phyloP scores from a whole-genome alignment of 2,797 vertebrate genomes.

The Myiothlypis chrysogaster region DNA sequence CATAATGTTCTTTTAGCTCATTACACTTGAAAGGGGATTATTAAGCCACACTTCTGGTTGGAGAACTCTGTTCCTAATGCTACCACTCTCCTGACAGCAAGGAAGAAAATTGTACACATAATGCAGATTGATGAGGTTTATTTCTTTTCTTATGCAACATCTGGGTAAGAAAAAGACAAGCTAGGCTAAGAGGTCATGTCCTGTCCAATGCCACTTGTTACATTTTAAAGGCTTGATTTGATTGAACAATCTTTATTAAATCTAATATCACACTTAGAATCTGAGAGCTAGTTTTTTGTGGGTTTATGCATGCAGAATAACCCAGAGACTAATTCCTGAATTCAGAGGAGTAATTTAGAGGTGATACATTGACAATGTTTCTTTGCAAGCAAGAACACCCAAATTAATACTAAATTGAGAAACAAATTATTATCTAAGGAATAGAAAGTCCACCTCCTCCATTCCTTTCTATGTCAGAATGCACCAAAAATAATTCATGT shows the following conservation, averaged over 20 bases:
- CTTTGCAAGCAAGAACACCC: background rate
- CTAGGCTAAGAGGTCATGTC: background rate
- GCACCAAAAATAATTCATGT: background rate
- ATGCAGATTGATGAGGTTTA: background rate
- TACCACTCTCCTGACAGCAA: background rate
- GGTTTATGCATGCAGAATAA: background rate
- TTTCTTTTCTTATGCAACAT: background rate
- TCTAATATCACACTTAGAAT: background rate
- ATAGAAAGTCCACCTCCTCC: background rate
- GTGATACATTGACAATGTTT: background rate
- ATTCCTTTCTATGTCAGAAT: background rate
- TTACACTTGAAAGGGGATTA: background rate
- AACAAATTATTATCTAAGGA: background rate
- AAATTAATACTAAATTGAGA: background rate
- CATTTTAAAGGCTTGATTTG: background rate
- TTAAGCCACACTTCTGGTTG: background rate
- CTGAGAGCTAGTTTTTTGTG: background rate
- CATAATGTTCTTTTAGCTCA: background rate
- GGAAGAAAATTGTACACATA: background rate
- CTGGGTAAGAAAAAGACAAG: background rate
- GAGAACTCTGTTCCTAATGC: background rate
- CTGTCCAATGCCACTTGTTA: background rate
- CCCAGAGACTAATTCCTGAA: background rate
- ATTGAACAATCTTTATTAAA: background rate
- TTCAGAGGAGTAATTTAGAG: background rate